These are phyloP conservation scores for Colistium nudipinnis DNA, from an alignment of 2,113 vertebrate genomes.

Conservation along the genomic window DNA sequence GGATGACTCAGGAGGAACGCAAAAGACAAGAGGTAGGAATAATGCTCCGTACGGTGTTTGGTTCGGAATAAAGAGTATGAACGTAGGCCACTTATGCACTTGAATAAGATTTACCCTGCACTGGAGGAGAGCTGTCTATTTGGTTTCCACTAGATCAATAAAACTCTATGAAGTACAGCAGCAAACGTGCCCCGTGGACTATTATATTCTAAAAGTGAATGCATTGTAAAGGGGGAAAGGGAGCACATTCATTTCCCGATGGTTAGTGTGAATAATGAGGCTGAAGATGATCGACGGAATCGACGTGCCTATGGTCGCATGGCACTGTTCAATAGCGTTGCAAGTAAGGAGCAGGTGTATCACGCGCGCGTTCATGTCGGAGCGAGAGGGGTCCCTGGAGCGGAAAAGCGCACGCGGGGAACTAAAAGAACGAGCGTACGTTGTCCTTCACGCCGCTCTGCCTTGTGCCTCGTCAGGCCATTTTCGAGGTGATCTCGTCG, in stretches of 20 bases:
- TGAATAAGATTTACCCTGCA: neutral
- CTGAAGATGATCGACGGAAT: neutral
- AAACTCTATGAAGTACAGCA: constrained; percentile 18
- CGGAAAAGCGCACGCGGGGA: neutral
- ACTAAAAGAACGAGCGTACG: neutral
- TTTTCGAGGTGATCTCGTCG: constrained; percentile 98
- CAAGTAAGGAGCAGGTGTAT: too few relatives aligned
- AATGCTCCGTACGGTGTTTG: neutral
- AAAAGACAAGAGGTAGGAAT: constrained; percentile 93
- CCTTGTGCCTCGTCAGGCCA: constrained; percentile 80
- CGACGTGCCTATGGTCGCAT: too few relatives aligned
- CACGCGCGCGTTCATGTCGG: too few relatives aligned
- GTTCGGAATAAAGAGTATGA: neutral
- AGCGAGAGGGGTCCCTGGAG: neutral
- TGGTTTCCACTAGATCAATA: constrained; percentile 7
- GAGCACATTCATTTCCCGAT: neutral
- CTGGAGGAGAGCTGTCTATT: constrained; percentile 6
- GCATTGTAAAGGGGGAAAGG: neutral
- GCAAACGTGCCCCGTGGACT: neutral
- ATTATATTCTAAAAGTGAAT: neutral
- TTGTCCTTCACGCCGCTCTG: neutral
- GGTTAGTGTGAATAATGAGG: neutral
- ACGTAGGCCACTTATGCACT: neutral
- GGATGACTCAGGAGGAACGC: constrained; percentile 89
- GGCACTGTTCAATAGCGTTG: too few relatives aligned